These are phyloP conservation scores for Hippoglossus stenolepis DNA, from an alignment of 2,113 vertebrate genomes.

Conservation along the genomic window DNA sequence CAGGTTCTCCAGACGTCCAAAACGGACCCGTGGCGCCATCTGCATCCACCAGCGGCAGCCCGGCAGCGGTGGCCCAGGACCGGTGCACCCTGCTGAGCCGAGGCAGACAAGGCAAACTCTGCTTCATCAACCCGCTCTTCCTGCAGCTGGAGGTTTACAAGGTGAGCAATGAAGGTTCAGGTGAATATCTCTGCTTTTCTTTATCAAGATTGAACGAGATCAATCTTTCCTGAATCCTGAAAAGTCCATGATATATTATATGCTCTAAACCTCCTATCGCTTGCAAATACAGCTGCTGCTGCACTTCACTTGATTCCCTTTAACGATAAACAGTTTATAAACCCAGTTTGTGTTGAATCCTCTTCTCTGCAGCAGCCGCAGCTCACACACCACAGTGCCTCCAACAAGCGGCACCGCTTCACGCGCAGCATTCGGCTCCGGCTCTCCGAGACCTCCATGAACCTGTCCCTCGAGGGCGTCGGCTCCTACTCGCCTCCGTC, in stretches of 20 bases:
- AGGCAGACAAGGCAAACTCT: conserved; percentile 78
- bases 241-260: too few relatives aligned
- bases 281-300: too few relatives aligned
- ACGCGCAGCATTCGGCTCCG: conserved; percentile 89
- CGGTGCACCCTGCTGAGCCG: conserved; percentile 50
- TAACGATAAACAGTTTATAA: too few relatives aligned
- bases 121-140: conserved; percentile 90
- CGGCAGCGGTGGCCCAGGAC: conserved; percentile 32
- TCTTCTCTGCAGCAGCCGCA: conserved; percentile 54
- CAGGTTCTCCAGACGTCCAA: conserved; percentile 68
- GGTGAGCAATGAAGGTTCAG: conserved; percentile 31
- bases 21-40: conserved; percentile 66
- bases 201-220: too few relatives aligned
- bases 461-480: conserved; percentile 75
- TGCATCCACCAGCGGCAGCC: conserved; percentile 65
- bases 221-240: too few relatives aligned
- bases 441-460: conserved; percentile 89
- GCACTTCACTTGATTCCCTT: too few relatives aligned
- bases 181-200: too few relatives aligned
- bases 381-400: conserved; percentile 82
- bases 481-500: conserved; percentile 69
- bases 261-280: too few relatives aligned
- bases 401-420: conserved; percentile 87
- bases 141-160: conserved; percentile 77
- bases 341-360: too few relatives aligned